Evolutionary conservation across 1,140 invertebrate genomes (phyloP).

Genomic region (Metopolophium dirhodum): DNA sequence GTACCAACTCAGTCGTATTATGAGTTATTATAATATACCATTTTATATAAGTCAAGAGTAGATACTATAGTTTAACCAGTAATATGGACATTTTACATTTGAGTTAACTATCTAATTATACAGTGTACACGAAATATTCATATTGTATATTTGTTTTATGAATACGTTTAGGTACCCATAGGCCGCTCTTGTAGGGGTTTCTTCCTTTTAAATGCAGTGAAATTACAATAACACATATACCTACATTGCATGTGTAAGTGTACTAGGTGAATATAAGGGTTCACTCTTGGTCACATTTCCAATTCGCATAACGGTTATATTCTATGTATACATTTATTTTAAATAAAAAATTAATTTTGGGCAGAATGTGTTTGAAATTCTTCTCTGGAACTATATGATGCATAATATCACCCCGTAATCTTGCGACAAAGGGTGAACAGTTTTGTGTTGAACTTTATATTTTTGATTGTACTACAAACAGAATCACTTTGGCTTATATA

Average conservation of each 20-base stretch:
- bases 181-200: background rate
- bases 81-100: background rate
- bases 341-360: background rate
- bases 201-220: background rate
- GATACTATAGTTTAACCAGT: too few relatives aligned
- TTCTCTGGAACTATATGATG: background rate
- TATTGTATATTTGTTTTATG: background rate
- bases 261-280: background rate
- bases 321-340: background rate
- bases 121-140: background rate
- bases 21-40: too few relatives aligned
- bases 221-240: background rate
- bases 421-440: background rate
- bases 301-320: background rate
- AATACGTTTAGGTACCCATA: background rate
- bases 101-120: background rate
- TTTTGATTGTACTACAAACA: background rate
- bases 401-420: too few relatives aligned
- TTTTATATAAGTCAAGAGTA: too few relatives aligned
- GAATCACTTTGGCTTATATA: background rate
- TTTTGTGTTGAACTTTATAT: background rate
- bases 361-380: background rate
- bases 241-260: background rate
- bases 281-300: background rate
- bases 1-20: too few relatives aligned